These are phyloP conservation scores for Barbus barbus DNA, from an alignment of 2,113 vertebrate genomes.

Conservation along the genomic window DNA sequence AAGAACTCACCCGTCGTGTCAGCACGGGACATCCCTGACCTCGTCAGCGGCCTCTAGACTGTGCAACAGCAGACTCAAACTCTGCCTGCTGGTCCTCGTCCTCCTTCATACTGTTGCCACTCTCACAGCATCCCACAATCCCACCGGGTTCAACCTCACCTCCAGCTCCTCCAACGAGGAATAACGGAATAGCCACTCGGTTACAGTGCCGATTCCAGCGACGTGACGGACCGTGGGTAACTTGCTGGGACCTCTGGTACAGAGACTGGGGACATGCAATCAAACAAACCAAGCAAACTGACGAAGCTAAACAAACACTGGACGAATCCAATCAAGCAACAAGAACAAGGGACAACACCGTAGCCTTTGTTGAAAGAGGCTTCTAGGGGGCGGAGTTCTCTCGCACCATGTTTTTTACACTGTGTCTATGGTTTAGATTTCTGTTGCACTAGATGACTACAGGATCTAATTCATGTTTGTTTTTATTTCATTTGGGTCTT, in stretches of 20 bases:
- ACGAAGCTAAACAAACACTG: conserved; percentile 59
- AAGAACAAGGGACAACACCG: conserved; percentile 70
- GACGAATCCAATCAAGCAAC: conserved; percentile 52
- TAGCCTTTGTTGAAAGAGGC: conserved; percentile 91
- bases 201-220: too few species aligned
- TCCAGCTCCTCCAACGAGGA: conserved; percentile 87
- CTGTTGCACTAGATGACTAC: conserved; percentile 94
- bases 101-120: conserved; percentile 96
- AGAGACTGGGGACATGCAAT: conserved; percentile 73
- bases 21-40: conserved; percentile 87
- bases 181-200: conserved; percentile 68
- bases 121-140: conserved; percentile 91
- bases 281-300: conserved; percentile 67
- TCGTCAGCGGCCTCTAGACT: conserved; percentile 93
- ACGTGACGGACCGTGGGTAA: conserved; percentile 22
- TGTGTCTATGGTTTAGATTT: conserved; percentile 94
- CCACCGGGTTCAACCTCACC: conserved; percentile 85
- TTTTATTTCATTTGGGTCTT: conserved; percentile 69
- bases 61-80: conserved; percentile 93
- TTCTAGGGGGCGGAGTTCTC: conserved; percentile 89
- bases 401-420: conserved; percentile 98
- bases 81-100: conserved; percentile 94
- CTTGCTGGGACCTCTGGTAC: conserved; percentile 69
- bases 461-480: conserved; percentile 82
- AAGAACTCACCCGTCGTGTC: conserved; percentile 87